Evolutionary conservation across 2,797 vertebrate species (phyloP), one percentile per base, ranked within the genome.

Genomic region (Propithecus deckenii): DNA sequence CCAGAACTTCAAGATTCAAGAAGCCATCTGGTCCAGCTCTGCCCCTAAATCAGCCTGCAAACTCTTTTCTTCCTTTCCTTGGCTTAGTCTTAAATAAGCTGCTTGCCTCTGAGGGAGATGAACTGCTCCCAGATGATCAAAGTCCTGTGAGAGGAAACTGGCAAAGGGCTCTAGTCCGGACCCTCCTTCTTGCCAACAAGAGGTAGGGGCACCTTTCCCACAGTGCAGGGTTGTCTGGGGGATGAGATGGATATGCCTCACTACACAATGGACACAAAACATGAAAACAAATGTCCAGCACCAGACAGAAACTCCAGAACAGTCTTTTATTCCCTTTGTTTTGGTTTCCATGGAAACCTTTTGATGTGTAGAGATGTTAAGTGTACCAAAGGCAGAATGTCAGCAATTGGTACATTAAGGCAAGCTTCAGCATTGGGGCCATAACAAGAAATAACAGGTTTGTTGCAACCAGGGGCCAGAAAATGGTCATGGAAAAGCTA

Each of bases 261-360:
- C 61, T 43, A 30, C 55, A 88, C 78, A 55, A 86, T 11, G 35
- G 79, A 76, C 83, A 72, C 12, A 35, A 91, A 85, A 83, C 32
- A 35, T 55, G 61, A 71, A 86, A 89, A 30, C 65, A 72, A 59
- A 35, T 13, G 11, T 23, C 72, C n/a, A 13, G 69, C 35, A 57
- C 18, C 52, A 80, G 52, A 69, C 43, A 94, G 72, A 63, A 78
- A 80, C 83, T 76, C n/a, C 83, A 71, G 32, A 35, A 41, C 20
- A 17, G 18, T 52, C 59, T 72, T 87, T 65, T 55, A 52, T 90
- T 84, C 79, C 4, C 38, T 89, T 75, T 67, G 52, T 61, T 74
- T 90, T 61, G 59, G 72, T 96, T 92, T 95, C 96, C 93, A 93
- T 57, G 93, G 93, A 71, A 94, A 95, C 65, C 76, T 69, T 38